Percentiles rank a stretch among this genome's conserved stretches.
phyloP scores from a whole-genome alignment of 2,888 invertebrate species.

The Barypeithes pellucidus region DNA sequence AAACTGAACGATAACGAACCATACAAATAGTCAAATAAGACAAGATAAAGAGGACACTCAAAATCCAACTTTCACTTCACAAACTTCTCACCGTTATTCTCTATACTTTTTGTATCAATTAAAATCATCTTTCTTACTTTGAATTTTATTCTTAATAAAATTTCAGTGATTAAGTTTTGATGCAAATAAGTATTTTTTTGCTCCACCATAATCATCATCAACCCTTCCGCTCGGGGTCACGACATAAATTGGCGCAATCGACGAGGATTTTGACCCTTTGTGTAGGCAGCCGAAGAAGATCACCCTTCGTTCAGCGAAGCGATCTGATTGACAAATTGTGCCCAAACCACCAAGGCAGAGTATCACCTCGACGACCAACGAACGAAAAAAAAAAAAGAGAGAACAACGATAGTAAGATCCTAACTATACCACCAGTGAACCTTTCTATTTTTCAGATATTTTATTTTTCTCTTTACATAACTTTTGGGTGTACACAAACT shows the following conservation, averaged over 20 bases:
- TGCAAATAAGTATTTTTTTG: neutral
- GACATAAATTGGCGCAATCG: constrained; percentile 2
- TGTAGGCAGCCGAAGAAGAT: neutral
- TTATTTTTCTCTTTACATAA: neutral
- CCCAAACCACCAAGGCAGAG: neutral
- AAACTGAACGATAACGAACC: too few species aligned
- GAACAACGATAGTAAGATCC: neutral
- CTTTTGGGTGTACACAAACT: neutral
- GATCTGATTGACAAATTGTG: neutral
- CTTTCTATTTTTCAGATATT: neutral
- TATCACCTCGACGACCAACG: neutral
- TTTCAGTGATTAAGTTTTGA: too few species aligned
- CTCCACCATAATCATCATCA: neutral
- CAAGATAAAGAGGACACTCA: too few species aligned
- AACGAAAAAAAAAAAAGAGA: neutral
- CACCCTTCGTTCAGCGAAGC: neutral
- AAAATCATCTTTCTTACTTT: too few species aligned
- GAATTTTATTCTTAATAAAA: too few species aligned
- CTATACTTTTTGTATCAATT: too few species aligned
- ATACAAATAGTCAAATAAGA: too few species aligned
- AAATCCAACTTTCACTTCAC: too few species aligned
- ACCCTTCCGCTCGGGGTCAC: constrained; percentile 5
- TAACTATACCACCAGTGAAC: neutral
- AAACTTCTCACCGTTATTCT: too few species aligned
- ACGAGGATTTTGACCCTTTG: neutral